A percentile compares a stretch with the other conserved stretches of the same genome.
phyloP scores from a whole-genome alignment of 2,888 invertebrate species.

The Mayetiola destructor region DNA sequence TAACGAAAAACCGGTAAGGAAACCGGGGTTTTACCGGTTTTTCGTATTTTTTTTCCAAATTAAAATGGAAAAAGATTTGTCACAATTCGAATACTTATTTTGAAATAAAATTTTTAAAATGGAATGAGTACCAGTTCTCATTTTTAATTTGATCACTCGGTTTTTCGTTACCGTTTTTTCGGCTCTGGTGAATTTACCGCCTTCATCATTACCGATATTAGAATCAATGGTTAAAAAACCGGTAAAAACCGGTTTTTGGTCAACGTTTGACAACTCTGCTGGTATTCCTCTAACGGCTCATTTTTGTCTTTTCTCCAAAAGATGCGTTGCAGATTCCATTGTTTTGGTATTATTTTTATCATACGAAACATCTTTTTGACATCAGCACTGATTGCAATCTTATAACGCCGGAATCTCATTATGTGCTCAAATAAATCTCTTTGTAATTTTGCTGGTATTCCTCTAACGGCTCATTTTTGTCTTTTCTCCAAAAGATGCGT shows the following conservation, averaged over 20 bases:
- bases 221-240: too few species aligned
- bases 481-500: conserved; percentile 19
- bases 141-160: conserved; percentile 7
- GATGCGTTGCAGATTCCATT: conserved; percentile 17
- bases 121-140: neutral
- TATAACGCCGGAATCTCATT: conserved; percentile 13
- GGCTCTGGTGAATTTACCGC: too few species aligned
- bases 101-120: too few species aligned
- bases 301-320: conserved; percentile 19
- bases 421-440: conserved; percentile 10
- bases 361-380: conserved; percentile 19
- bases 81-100: too few species aligned
- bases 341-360: conserved; percentile 15
- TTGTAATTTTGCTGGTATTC: conserved; percentile 18
- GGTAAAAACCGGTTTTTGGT: too few species aligned
- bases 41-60: too few species aligned
- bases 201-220: too few species aligned
- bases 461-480: conserved; percentile 15
- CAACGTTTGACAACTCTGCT: too few species aligned
- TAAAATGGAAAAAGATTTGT: too few species aligned
- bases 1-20: too few species aligned
- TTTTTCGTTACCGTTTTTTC: neutral
- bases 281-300: conserved; percentile 18
- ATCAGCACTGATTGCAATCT: conserved; percentile 21
- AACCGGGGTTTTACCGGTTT: too few species aligned